Base-by-base conservation (phyloP, 2,797 vertebrate genomes). In the Acanthis flammea region DNA sequence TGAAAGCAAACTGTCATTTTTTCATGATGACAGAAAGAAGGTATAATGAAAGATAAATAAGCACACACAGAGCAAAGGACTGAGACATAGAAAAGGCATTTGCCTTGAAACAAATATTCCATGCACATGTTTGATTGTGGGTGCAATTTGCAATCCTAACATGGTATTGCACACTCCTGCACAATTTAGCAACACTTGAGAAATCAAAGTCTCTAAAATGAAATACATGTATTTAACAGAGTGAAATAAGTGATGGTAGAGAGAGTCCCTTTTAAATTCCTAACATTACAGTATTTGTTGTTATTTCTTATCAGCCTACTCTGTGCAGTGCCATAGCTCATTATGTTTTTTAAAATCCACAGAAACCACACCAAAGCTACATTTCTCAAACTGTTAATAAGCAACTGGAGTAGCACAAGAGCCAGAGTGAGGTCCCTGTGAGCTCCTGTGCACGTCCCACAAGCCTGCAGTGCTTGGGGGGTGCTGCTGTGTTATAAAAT, bases 321-420 rank as follows among this genome's bases (percentile, higher is more conserved):
- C 54, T 60, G 30, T 55, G 33, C 60, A 78, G n/a, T 70, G 60
- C 31, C 70, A 73, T 15, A 45, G 76, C 14, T 44, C 39, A 79
- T 83, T 23, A 24, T 7, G n/a, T 19, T 61, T 70, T 45, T 41
- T 68, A 62, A 13, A 65, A 71, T 44, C 31, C 74, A 68, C 10
- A 60, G 60, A 76, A 77, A 41, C 10, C 16, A 54, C 28, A 81
- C 6, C 13, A 74, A 91, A 81, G 71, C 60, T 39, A 15, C 23
- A 71, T 91, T 88, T 65, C 45, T 71, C 80, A 57, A 74, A 86
- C 35, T 86, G 61, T 33, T 68, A 76, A 66, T 18, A 67, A 75
- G 33, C 23, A 65, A 25, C 28, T 76, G 41, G 23, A 90, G 37
- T 1, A 84, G 18, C 60, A 80, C 27, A 88, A 57, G 18, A 50